These are phyloP conservation scores for Liparis tanakae DNA, from an alignment of 2,797 vertebrate genomes.

Conservation along the genomic window DNA sequence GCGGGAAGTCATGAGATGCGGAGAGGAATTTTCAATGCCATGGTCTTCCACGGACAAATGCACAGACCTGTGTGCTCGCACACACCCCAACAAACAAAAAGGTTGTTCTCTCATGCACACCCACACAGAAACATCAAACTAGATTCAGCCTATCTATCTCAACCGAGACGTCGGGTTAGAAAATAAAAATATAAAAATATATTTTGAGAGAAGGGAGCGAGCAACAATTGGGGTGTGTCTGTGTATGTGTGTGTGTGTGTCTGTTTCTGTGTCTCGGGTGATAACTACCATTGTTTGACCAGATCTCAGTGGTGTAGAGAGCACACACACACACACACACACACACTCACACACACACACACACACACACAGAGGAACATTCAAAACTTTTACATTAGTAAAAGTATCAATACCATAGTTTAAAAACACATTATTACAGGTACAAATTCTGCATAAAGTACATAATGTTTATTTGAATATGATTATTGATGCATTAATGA, in stretches of 20 bases:
- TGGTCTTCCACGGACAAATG: constrained; percentile 22
- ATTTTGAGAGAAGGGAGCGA: background rate
- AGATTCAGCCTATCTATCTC: constrained; percentile 46
- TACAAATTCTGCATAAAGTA: background rate
- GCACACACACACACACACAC: background rate
- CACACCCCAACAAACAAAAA: constrained; percentile 26
- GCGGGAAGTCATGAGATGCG: constrained; percentile 31
- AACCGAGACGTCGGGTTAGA: constrained; percentile 16
- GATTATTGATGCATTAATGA: background rate
- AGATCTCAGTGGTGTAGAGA: constrained; percentile 8
- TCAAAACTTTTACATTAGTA: background rate
- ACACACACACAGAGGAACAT: too few species aligned
- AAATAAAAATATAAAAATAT: background rate
- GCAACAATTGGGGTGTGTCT: background rate
- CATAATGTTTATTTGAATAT: background rate
- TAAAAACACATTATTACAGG: background rate
- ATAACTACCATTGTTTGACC: constrained; percentile 3
- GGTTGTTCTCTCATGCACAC: constrained; percentile 7
- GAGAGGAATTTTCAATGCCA: constrained; percentile 35
- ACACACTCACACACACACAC: background rate
- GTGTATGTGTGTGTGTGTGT: background rate
- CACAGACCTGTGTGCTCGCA: constrained; percentile 6
- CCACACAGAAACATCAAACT: constrained; percentile 46
- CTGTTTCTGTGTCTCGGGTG: background rate
- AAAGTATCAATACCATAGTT: too few species aligned